Evolutionary conservation across 1,140 invertebrate genomes (phyloP).

Genomic region (Gryon sp.): DNA sequence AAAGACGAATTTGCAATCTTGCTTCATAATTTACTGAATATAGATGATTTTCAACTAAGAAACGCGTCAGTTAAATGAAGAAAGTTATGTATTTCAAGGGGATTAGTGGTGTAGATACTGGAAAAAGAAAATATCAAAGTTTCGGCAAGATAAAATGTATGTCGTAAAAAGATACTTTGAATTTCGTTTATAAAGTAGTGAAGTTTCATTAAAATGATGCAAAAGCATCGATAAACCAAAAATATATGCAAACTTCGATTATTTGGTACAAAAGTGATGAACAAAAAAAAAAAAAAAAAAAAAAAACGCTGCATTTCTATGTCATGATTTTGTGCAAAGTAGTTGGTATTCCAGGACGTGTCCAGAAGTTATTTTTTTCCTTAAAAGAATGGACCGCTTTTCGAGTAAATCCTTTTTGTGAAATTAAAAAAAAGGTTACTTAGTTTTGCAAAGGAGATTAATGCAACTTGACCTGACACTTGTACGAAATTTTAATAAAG

Average conservation of each 20-base stretch:
- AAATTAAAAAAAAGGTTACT: conserved; percentile 34
- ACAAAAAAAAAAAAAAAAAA: neutral
- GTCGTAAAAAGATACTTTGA: neutral
- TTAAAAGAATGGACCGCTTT: conserved; percentile 14
- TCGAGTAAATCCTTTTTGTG: conserved; percentile 16
- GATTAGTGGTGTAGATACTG: conserved; percentile 11
- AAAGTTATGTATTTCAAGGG: conserved; percentile 22
- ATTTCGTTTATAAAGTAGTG: too few relatives aligned
- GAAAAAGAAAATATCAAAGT: conserved; percentile 8
- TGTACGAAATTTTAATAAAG: conserved; percentile 31
- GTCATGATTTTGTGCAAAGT: conserved; percentile 5
- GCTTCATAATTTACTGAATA: conserved; percentile 19
- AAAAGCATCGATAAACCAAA: too few relatives aligned
- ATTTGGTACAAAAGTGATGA: conserved; percentile 1
- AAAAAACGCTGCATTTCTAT: conserved; percentile 4
- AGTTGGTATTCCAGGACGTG: conserved; percentile 37
- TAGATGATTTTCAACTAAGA: conserved; percentile 36
- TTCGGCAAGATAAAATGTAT: neutral
- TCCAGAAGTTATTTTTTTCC: conserved; percentile 16
- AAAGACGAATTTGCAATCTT: conserved; percentile 2
- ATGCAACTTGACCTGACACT: conserved; percentile 21
- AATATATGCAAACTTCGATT: conserved; percentile 26
- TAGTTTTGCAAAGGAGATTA: conserved; percentile 41
- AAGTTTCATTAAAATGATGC: too few relatives aligned
- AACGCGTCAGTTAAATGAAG: conserved; percentile 24